Percentiles rank a stretch among this genome's conserved stretches.
Evolutionary conservation across 2,888 invertebrate genomes (phyloP).

Genomic region (Cataglyphis livida): DNA sequence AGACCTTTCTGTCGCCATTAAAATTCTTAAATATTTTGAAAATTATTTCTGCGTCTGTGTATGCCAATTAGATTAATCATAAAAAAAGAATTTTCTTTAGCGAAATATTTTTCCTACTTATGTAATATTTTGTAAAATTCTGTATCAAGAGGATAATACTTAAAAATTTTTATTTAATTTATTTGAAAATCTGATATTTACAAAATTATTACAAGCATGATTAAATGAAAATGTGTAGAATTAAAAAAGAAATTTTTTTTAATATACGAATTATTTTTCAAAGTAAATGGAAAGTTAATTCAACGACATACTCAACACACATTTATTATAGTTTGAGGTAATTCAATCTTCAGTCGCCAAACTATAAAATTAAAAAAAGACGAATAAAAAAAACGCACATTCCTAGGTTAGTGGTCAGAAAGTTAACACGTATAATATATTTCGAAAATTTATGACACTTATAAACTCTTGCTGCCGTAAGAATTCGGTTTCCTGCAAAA

Average conservation of each 20-base stretch:
- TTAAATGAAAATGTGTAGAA: neutral
- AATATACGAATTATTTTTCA: neutral
- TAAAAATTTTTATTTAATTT: neutral
- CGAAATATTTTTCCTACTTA: neutral
- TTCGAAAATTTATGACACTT: neutral
- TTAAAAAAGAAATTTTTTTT: neutral
- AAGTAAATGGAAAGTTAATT: neutral
- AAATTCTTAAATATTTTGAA: neutral
- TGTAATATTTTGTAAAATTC: neutral
- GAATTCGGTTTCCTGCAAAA: slow-evolving; percentile 36
- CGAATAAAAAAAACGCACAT: neutral
- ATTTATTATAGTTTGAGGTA: neutral
- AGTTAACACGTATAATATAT: neutral
- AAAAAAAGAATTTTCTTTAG: neutral
- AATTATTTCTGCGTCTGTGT: neutral
- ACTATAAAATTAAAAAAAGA: neutral
- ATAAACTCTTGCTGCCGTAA: slow-evolving; percentile 52
- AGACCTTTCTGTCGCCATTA: neutral
- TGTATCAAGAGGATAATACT: neutral
- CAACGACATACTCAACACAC: neutral
- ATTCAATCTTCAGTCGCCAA: neutral
- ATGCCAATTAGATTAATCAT: neutral
- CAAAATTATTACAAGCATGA: neutral
- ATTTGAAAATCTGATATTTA: neutral
- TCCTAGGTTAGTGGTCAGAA: neutral